These are phyloP conservation scores for Baryphthengus martii DNA, from an alignment of 2,113 vertebrate genomes.

Conservation along the genomic window DNA sequence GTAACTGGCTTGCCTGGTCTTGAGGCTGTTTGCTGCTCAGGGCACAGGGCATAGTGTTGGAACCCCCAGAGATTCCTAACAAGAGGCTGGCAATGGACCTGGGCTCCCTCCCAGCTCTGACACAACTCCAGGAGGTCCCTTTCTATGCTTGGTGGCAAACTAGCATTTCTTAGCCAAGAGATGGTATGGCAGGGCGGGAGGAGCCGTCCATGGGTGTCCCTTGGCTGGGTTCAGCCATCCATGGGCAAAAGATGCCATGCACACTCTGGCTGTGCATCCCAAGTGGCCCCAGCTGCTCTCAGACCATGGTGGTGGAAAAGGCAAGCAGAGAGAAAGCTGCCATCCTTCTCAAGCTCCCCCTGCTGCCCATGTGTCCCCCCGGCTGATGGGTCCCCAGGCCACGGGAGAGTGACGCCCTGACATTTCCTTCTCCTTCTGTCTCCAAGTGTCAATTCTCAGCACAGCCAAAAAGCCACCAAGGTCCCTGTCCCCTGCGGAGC, in stretches of 20 bases:
- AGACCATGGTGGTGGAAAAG: fast-evolving
- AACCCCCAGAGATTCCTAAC: not conserved
- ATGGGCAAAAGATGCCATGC: fast-evolving
- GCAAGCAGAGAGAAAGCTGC: not conserved
- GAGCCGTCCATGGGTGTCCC: not conserved
- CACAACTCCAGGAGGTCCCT: not conserved
- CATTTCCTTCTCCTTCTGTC: constrained; percentile 8
- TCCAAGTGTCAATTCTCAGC: constrained; percentile 17
- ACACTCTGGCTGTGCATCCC: not conserved
- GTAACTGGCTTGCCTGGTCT: not conserved
- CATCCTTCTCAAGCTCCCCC: not conserved
- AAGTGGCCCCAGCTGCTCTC: not conserved
- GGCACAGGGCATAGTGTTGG: fast-evolving
- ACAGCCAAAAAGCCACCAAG: not conserved
- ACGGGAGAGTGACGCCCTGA: not conserved
- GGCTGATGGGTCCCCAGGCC: not conserved
- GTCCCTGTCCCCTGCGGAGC: not conserved
- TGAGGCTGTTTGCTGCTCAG: not conserved
- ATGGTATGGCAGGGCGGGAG: not conserved
- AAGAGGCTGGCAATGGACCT: not conserved
- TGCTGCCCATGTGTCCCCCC: not conserved
- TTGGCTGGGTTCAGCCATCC: fast-evolving
- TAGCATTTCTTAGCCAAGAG: not conserved
- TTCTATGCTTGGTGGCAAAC: not conserved
- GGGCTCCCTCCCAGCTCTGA: not conserved